These are phyloP conservation scores for Selenia dentaria DNA, from an alignment of 2,888 invertebrate species.

Conservation along the genomic window DNA sequence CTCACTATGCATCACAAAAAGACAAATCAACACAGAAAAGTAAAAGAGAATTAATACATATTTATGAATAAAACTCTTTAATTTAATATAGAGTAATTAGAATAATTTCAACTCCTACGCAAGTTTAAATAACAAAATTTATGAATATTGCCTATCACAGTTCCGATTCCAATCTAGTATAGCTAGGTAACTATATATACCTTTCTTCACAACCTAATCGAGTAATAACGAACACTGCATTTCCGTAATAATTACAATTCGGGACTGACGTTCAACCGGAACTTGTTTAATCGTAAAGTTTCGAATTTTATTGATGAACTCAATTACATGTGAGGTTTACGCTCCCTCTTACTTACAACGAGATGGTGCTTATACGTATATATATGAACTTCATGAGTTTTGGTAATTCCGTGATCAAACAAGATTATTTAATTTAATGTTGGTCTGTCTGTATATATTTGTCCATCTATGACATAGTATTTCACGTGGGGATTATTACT, in stretches of 20 bases:
- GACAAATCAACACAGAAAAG: too few species aligned
- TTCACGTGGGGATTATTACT: too few species aligned
- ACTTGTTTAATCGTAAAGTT: conserved; percentile 16
- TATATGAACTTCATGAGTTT: too few species aligned
- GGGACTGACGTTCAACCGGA: conserved; percentile 18
- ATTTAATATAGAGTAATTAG: too few species aligned
- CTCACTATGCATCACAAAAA: too few species aligned
- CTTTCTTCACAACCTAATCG: conserved; percentile 1
- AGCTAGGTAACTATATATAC: conserved; percentile 13
- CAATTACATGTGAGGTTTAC: conserved; percentile 21
- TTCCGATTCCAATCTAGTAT: conserved; percentile 13
- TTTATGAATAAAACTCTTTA: too few species aligned
- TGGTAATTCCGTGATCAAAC: too few species aligned
- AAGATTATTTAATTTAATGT: too few species aligned
- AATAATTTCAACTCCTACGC: too few species aligned
- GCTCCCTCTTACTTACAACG: conserved; percentile 1
- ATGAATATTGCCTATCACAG: conserved; percentile 1
- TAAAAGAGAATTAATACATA: too few species aligned
- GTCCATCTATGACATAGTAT: too few species aligned
- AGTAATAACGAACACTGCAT: conserved; percentile 6
- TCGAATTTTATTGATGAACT: conserved; percentile 23
- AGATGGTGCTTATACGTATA: background rate
- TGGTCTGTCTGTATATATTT: too few species aligned
- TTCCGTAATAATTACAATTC: conserved; percentile 17
- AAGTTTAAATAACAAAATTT: conserved; percentile 1